Evolutionary conservation across 2,888 invertebrate genomes (phyloP).

Genomic region (Podabrus alpinus): DNA sequence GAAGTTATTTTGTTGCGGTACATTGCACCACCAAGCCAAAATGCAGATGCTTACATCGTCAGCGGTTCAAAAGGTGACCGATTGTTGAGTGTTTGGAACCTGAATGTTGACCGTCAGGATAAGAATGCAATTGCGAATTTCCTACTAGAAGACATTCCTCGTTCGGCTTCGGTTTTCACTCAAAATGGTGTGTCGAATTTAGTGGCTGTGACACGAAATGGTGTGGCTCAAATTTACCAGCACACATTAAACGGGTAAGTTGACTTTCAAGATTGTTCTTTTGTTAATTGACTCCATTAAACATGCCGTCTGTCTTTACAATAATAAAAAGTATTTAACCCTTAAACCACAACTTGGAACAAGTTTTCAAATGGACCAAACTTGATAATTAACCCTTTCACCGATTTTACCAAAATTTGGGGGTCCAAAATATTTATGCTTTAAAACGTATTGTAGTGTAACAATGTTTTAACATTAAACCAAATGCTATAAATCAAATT

Average conservation of each 20-base stretch:
- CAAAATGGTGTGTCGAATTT: slow-evolving; percentile 58
- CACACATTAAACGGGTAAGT: slow-evolving; percentile 76
- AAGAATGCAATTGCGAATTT: slow-evolving; percentile 63
- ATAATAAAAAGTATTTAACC: no score
- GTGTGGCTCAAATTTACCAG: slow-evolving; percentile 78
- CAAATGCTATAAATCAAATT: no score
- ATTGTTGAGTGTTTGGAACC: slow-evolving; percentile 58
- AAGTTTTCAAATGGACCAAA: no score
- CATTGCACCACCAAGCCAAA: slow-evolving; percentile 42
- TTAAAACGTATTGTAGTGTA: no score
- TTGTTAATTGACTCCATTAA: not conserved
- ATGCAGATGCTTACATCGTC: slow-evolving; percentile 52
- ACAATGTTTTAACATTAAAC: no score
- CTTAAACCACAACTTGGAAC: no score
- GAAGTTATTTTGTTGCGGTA: slow-evolving; percentile 59
- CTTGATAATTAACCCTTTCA: no score
- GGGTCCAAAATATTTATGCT: no score
- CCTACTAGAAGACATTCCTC: slow-evolving; percentile 71
- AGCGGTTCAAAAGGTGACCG: slow-evolving; percentile 57
- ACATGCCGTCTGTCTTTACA: no score
- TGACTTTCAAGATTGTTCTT: not conserved
- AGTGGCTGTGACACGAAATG: slow-evolving; percentile 70
- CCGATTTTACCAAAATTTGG: no score
- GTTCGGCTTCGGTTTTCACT: slow-evolving; percentile 58
- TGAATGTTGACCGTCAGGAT: slow-evolving; percentile 55